A percentile compares a stretch with the other conserved stretches of the same genome.
Conservation (phyloP, 2,888 invertebrate species). For the Bedellia somnulentella region DNA sequence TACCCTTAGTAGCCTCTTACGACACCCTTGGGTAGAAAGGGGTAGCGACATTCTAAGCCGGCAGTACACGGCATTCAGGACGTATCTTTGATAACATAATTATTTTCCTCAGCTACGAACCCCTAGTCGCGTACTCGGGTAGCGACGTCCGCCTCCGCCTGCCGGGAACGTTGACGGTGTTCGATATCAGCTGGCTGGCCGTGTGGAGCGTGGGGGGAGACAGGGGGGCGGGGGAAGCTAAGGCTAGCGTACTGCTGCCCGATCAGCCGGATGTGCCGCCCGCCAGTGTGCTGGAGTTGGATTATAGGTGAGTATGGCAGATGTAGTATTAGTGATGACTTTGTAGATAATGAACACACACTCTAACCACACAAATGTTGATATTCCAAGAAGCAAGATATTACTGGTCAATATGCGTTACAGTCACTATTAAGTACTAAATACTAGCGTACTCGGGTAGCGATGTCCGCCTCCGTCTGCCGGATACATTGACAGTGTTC, state of each 20-base stretch:
- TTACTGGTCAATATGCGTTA: no score
- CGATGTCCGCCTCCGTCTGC: conserved; percentile 73
- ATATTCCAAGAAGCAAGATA: no score
- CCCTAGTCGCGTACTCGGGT: conserved; percentile 70
- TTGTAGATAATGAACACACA: no score
- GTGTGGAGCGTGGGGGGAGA: conserved; percentile 19
- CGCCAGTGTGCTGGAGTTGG: conserved; percentile 46
- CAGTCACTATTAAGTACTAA: no score
- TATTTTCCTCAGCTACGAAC: conserved; percentile 69
- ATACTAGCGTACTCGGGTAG: conserved; percentile 72
- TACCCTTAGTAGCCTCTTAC: no score
- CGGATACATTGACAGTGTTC: conserved; percentile 80
- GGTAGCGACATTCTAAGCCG: no score
- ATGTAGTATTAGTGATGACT: not conserved
- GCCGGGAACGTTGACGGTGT: conserved; percentile 81
- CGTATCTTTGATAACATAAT: no score
- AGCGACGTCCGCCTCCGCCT: conserved; percentile 74
- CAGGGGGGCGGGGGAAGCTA: conserved; percentile 11
- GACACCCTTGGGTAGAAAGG: no score
- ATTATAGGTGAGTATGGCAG: not conserved
- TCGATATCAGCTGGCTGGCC: conserved; percentile 76
- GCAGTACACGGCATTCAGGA: no score
- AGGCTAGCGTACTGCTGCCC: conserved; percentile 75
- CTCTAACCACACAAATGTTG: no score
- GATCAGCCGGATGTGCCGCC: conserved; percentile 83